A percentile compares a stretch with the other conserved stretches of the same genome.
These are phyloP conservation scores for Apostichopus leukothele DNA, from an alignment of 53 echinoderm and acorn worm genomes.

Conservation along the genomic window DNA sequence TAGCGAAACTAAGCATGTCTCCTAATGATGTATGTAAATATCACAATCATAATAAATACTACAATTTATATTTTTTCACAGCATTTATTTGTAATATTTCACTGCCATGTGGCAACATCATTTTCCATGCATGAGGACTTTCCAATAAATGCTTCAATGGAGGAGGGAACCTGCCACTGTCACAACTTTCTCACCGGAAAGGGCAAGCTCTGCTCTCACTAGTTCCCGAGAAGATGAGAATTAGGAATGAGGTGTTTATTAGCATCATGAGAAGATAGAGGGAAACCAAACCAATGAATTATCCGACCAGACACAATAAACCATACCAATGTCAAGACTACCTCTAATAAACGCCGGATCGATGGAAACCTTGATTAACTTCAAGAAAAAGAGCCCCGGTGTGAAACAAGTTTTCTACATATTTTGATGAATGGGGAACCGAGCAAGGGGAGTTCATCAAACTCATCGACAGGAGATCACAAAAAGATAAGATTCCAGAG, in stretches of 20 bases:
- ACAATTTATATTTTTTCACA: too few relatives aligned
- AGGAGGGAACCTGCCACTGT: too few relatives aligned
- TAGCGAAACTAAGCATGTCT: too few relatives aligned
- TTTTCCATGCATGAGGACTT: neutral
- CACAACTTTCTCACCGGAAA: too few relatives aligned
- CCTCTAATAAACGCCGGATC: neutral
- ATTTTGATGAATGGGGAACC: neutral
- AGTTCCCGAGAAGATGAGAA: neutral
- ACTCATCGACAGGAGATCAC: neutral
- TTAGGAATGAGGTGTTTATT: neutral
- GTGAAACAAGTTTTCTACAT: constrained; percentile 1
- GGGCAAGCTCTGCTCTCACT: too few relatives aligned
- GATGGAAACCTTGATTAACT: constrained; percentile 7
- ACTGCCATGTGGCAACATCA: neutral
- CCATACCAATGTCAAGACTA: neutral
- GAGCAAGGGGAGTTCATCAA: neutral
- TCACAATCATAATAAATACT: too few relatives aligned
- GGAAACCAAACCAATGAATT: constrained; percentile 18
- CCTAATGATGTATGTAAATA: too few relatives aligned
- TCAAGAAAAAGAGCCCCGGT: constrained; percentile 2
- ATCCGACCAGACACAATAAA: neutral
- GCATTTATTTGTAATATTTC: neutral
- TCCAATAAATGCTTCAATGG: neutral
- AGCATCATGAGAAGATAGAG: neutral
- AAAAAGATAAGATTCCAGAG: too few relatives aligned